Evolutionary conservation across 1,140 invertebrate genomes (phyloP).

Genomic region (Trachelipus rathkii): DNA sequence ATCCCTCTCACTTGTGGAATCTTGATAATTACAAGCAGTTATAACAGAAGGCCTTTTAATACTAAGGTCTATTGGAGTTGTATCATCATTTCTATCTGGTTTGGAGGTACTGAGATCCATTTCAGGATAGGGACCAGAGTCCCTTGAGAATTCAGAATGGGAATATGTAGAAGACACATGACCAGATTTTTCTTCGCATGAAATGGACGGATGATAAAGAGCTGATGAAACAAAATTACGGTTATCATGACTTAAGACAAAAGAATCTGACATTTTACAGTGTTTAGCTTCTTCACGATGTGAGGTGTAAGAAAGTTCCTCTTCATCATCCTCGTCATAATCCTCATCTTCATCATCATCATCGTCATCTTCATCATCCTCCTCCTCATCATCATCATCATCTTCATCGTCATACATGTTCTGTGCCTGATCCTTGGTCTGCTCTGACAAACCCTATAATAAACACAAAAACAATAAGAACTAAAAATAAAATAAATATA

Average conservation of each 20-base stretch:
- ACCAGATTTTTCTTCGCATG: neutral
- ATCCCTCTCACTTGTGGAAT: neutral
- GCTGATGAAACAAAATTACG: neutral
- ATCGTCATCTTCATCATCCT: slow-evolving; percentile 57
- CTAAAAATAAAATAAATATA: too few species aligned
- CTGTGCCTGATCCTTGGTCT: neutral
- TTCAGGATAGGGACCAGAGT: too few species aligned
- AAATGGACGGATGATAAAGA: neutral
- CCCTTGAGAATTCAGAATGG: neutral
- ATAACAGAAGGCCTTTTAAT: slow-evolving; percentile 23
- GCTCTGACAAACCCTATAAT: slow-evolving; percentile 45
- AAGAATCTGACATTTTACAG: too few species aligned
- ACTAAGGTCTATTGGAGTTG: slow-evolving; percentile 42
- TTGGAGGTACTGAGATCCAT: too few species aligned
- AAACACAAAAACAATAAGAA: neutral
- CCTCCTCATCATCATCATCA: slow-evolving; percentile 46
- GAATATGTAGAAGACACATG: neutral
- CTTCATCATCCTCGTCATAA: slow-evolving; percentile 60
- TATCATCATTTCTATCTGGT: slow-evolving; percentile 11
- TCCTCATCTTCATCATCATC: slow-evolving; percentile 54
- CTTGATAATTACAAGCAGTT: neutral
- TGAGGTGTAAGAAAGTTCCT: slow-evolving; percentile 49
- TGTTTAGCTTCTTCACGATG: too few species aligned
- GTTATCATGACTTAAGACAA: neutral
- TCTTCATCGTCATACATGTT: slow-evolving; percentile 49